Conservation (phyloP, 2,113 vertebrate genomes). For the Calypte anna region DNA sequence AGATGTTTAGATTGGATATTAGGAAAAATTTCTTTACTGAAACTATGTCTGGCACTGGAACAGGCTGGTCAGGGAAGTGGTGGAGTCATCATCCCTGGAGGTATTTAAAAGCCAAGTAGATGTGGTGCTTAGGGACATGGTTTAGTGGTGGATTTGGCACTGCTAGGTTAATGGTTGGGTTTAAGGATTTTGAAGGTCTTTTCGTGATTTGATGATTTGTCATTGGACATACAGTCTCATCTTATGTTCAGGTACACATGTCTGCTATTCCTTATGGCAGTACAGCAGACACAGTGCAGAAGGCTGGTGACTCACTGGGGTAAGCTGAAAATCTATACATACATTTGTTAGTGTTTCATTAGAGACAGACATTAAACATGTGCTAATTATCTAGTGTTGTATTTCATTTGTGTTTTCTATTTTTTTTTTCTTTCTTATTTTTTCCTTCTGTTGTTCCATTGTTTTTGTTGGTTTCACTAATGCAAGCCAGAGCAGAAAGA, state of each 20-base stretch:
- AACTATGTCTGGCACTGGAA: too few species aligned
- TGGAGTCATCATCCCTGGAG: too few species aligned
- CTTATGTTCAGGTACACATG: background rate
- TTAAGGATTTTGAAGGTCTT: too few species aligned
- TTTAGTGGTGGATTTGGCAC: too few species aligned
- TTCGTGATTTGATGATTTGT: background rate
- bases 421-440: background rate
- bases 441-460: fast-evolving
- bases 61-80: too few species aligned
- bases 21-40: too few species aligned
- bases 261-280: background rate
- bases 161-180: too few species aligned
- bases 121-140: too few species aligned
- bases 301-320: background rate
- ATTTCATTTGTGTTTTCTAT: background rate
- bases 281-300: background rate
- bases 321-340: background rate
- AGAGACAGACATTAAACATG: background rate
- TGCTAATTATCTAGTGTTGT: background rate
- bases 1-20: too few species aligned
- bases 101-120: too few species aligned
- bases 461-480: background rate
- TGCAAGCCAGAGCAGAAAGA: background rate
- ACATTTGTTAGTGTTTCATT: background rate
- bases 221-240: background rate